Evolutionary conservation across 2,888 invertebrate species (phyloP), one percentile per base, ranked within the genome.

Genomic region (Calliopum simillimum): DNA sequence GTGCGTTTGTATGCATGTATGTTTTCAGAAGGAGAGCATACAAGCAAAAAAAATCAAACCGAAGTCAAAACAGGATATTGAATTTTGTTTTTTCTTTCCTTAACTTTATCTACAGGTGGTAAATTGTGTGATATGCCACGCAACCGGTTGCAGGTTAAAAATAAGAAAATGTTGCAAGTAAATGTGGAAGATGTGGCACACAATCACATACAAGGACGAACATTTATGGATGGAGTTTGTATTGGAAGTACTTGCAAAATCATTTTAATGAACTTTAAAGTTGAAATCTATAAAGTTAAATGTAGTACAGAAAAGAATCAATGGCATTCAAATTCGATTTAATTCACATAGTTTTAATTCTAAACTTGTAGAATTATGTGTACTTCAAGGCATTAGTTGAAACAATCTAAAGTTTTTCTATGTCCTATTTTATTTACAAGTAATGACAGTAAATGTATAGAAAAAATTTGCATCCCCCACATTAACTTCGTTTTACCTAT

Each of bases 61-160:
- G 66, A 72, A 74, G 72, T 67, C 71, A 71, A 73, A 71, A 70
- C 77, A 78, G 78, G 78, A 79, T 79, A 79, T 79, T 78, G 76
- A 76, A 75, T 76, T 76, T 76, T 77, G 64, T 11, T 14, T 62
- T 67, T 44, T 19, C 44, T 43, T 64, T n/a, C 16, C 69, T 69
- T 23, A 66, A 68, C 71, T 67, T 67, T 73, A 76, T 78, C 78
- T 74, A 78, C 77, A 76, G 76, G 77, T 76, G 77, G 75, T 71
- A 73, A 58, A 63, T 66, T 70, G 65, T 70, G 58, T 59, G 51
- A 46, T 58, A 68, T 67, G 5, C 58, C 53, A 33, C 59, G 53
- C 58, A 19, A 47, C 56, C 8, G 25, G n/a, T 56, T 21, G 19
- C 3, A 8, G 12, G 25, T 6, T 16, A n/a, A 61, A 43, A 16